Evolutionary conservation across 35 echinoderm and acorn worm species (phyloP), one percentile per base, ranked within the genome.

Genomic region (Lytechinus variegatus): DNA sequence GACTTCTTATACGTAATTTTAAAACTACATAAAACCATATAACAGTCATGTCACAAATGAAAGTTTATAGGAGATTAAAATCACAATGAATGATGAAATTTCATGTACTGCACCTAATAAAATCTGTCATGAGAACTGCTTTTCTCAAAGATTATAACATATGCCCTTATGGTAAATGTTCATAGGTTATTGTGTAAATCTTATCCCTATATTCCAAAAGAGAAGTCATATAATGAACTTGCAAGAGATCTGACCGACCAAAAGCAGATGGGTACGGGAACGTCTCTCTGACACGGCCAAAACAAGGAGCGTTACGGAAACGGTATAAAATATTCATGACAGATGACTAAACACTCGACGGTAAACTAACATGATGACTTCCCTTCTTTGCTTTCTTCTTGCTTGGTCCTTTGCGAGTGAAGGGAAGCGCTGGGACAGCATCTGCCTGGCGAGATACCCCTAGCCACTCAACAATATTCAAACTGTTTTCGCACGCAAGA

Each of bases 321-420:
- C 66, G 66, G 52, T 52, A 28, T 51, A 54, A 90, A 90, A 90
- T 90, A 90, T 90, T 90, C 52, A 90, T 90, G 88, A 52, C 88
- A 90, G 88, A 90, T 90, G 88, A 90, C 88, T 90, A 90, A 90
- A 90, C 88, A 90, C 88, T 79, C 66, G 52, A 54, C 88, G n/a
- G 88, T 90, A 90, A 90, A 90, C 88, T 90, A 90, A 90, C 52
- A 54, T 90, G 88, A 90, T 54, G 52, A 90, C 52, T 52, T 90
- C 52, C 88, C 52, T 54, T 90, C 88, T 3, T 10, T 2, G 33
- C 33, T 44, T 44, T 44, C 52, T 54, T 90, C 28, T 90, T 44
- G 10, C 88, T 90, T 10, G 10, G 6, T 52, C 88, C 88, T 90
- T 44, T 90, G 6, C 10, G 88, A 79, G 16, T 19, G 66, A 79